Evolutionary conservation across 2,888 invertebrate genomes (phyloP), one percentile per base, ranked within the genome.

Genomic region (Pseudoips prasinana): DNA sequence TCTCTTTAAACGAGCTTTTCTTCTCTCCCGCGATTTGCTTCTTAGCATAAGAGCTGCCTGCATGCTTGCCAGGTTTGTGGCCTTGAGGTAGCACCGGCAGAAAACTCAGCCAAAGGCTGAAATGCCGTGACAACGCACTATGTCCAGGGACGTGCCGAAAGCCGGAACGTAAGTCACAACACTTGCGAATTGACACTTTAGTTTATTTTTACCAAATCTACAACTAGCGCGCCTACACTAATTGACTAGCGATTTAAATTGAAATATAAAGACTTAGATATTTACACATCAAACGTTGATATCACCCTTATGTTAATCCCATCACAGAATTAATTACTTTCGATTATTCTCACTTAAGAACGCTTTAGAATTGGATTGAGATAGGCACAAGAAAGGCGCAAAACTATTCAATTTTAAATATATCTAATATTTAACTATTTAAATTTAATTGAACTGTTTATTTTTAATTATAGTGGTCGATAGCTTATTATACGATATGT

Each of bases 21-120:
- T 90, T 89, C 93, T 92, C 89, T 95, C 94, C 90, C 95, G 93
- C 91, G 95, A 95, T 91, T 95, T 95, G 89, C 94, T 92, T 91
- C 95, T 93, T 90, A 96, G 93, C 92, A 95, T 94, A 91, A 96
- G 93, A 91, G 96, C 96, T 91, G 96, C 96, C 93, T 96, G 96
- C 95, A 96, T 96, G 80, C 93, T 92, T 91, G 92, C 92, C 89
- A 88, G 88, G 76, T 83, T 88, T 85, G 80, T 74, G 73, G 80
- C 82, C 73, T 68, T 71, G 28, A 44, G 53, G 56, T 47, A 71
- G 61, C 73, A 43, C 60, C 61, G 62, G 61, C 58, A 58, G 51
- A 64, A 67, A 70, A 69, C 60, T 71, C 58, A 73, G 67, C 64
- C 60, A 47, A 39, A 39, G 54, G 69, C 67, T 57, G 29, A 31